Percentiles rank a stretch among this genome's conserved stretches.
These are phyloP conservation scores for Gnatocerus cornutus DNA, from an alignment of 2,888 invertebrate species.

Conservation along the genomic window DNA sequence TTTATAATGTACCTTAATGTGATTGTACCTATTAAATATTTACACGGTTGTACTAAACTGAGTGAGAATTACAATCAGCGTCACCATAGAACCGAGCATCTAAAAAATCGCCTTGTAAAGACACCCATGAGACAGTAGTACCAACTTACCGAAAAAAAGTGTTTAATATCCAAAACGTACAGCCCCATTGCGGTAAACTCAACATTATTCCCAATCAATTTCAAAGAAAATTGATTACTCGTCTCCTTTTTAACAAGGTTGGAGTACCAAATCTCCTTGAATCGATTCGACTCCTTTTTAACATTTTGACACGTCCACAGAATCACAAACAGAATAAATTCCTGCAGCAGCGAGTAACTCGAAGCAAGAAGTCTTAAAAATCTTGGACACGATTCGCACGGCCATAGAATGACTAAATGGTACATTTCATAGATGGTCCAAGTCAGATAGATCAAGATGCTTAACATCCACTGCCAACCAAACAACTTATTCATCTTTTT, in stretches of 20 bases:
- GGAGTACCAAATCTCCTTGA: slow-evolving; percentile 34
- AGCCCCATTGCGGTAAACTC: slow-evolving; percentile 35
- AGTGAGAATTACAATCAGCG: slow-evolving; percentile 43
- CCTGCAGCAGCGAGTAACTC: slow-evolving; percentile 27
- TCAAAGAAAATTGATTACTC: not conserved
- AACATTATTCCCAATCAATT: slow-evolving; percentile 10
- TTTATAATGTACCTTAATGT: slow-evolving; percentile 25
- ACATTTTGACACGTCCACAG: slow-evolving; percentile 25
- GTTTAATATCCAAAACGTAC: slow-evolving; percentile 24
- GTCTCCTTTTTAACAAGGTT: not conserved
- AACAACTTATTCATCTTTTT: slow-evolving; percentile 32
- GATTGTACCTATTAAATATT: slow-evolving; percentile 8
- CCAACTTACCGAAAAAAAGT: slow-evolving; percentile 36
- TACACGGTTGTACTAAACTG: slow-evolving; percentile 37
- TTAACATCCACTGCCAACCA: slow-evolving; percentile 29
- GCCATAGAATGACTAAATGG: slow-evolving; percentile 34
- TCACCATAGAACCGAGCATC: slow-evolving; percentile 40
- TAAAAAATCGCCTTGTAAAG: slow-evolving; percentile 21
- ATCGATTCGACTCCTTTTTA: slow-evolving; percentile 17
- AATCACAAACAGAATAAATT: slow-evolving; percentile 22
- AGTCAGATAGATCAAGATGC: slow-evolving; percentile 24
- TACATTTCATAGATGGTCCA: slow-evolving; percentile 44
- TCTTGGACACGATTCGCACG: slow-evolving; percentile 10
- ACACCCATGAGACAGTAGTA: not conserved
- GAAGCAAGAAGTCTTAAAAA: slow-evolving; percentile 32